Evolutionary conservation across 1,140 invertebrate genomes (phyloP), one percentile per base, ranked within the genome.

Genomic region (Scylla paramamosain): DNA sequence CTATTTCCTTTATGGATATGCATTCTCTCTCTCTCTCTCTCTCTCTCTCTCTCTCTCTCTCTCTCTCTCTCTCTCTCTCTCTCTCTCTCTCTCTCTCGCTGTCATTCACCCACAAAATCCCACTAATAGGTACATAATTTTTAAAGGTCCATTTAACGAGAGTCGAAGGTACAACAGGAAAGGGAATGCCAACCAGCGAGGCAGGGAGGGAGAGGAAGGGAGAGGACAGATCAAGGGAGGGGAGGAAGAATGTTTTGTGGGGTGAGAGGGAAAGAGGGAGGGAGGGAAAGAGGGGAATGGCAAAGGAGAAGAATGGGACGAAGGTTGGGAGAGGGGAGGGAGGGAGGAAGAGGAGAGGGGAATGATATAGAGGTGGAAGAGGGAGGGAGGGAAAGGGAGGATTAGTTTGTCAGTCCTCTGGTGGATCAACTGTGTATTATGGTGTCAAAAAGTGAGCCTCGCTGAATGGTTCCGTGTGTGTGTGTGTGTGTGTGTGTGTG

Each of bases 401-500:
- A 31, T 48, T 45, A 91, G 90, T 31, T 31, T 52, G 90, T 32
- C 39, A 31, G 32, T 46, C 14, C 86, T 46, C 29, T 88, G 31
- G 45, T 88, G 39, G 48, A 29, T 91, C 39, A 48, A 16, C 48
- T 91, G n/a, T 59, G 48, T 16, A 48, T 59, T 29, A 91, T 59
- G 6, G 46, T 48, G 48, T 91, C 89, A 48, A 48, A 45, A 91
- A 48, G 46, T 91, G 48, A 46, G 39, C 46, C 89, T 52, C 46
- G 45, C 28, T 52, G 31, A 39, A 89, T 89, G 32, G 48, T 29
- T 91, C 25, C 10, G 48, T 91, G 48, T 91, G 48, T 91, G 48
- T 91, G 48, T 91, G 48, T 91, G 48, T 91, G 48, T 91, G 48
- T 91, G 48, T 91, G 28, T 91, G 48, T 91, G 48, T 46, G 48